Conservation (phyloP, 2,113 vertebrate genomes). For the Lepus timidus region DNA sequence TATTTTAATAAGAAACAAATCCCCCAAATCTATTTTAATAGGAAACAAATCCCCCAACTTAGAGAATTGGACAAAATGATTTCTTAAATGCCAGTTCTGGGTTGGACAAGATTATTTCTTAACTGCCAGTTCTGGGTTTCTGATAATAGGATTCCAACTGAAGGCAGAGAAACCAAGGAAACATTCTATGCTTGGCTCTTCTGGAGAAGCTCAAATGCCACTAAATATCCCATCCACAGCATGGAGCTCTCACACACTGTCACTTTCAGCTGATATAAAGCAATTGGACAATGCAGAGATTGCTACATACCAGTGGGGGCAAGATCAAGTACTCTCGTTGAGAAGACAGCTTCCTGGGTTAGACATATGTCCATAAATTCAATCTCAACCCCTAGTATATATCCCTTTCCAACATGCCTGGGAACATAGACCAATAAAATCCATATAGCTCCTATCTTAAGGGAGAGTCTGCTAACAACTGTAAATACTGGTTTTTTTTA, state of each 20-base stretch:
- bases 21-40: not conserved
- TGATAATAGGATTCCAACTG: not conserved
- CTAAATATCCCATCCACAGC: not conserved
- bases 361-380: slow-evolving; percentile 61
- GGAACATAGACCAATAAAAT: slow-evolving; percentile 65
- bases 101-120: not conserved
- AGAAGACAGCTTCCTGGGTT: slow-evolving; percentile 27
- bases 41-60: not conserved
- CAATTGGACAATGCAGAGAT: not conserved
- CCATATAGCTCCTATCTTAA: slow-evolving; percentile 62
- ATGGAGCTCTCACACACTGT: not conserved
- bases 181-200: not conserved
- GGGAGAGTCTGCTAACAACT: slow-evolving; percentile 45
- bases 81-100: too few relatives aligned
- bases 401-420: not conserved
- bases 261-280: not conserved
- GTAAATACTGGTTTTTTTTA: slow-evolving; percentile 55
- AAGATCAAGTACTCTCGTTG: slow-evolving; percentile 53
- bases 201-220: not conserved
- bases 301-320: not conserved
- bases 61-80: not conserved
- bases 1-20: not conserved
- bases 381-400: slow-evolving; percentile 11
- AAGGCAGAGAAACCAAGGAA: not conserved
- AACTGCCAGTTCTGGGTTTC: not conserved